phyloP scores from a whole-genome alignment of 2,888 invertebrate genomes.

The Pyralis farinalis region DNA sequence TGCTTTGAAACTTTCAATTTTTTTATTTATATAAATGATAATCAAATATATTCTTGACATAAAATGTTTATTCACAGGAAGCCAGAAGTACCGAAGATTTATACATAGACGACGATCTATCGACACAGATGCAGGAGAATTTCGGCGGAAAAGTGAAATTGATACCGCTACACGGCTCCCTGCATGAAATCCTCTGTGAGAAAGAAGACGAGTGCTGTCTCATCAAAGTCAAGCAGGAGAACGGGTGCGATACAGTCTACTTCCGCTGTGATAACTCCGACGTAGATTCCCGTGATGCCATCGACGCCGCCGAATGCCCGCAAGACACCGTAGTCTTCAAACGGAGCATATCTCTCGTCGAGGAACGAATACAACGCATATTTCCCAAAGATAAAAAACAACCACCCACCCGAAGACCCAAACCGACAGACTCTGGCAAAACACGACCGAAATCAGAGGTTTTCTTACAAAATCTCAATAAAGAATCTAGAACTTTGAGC shows the following conservation, averaged over 20 bases:
- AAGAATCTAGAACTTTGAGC: constrained; percentile 48
- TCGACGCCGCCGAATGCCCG: constrained; percentile 40
- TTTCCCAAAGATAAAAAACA: constrained; percentile 50
- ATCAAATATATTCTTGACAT: too few relatives aligned
- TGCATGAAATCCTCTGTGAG: constrained; percentile 74
- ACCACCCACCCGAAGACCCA: constrained; percentile 18
- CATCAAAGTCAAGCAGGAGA: constrained; percentile 67
- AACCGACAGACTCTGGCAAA: constrained; percentile 18
- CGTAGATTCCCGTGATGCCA: constrained; percentile 56
- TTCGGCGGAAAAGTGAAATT: constrained; percentile 66
- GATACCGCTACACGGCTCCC: constrained; percentile 64
- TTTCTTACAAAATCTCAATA: constrained; percentile 35
- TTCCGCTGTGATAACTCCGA: constrained; percentile 66
- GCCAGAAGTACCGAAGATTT: constrained; percentile 78
- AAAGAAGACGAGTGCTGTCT: constrained; percentile 72
- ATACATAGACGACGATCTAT: constrained; percentile 78
- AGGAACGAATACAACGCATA: constrained; percentile 62
- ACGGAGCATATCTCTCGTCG: constrained; percentile 63
- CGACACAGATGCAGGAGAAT: constrained; percentile 68
- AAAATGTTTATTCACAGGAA: constrained; percentile 44
- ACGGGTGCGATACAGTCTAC: constrained; percentile 68
- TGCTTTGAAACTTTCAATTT: too few relatives aligned
- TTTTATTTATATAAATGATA: too few relatives aligned
- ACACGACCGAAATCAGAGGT: constrained; percentile 48
- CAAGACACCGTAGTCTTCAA: constrained; percentile 66